These are phyloP conservation scores for Melipona bicolor DNA, from an alignment of 2,888 invertebrate genomes.

Conservation along the genomic window DNA sequence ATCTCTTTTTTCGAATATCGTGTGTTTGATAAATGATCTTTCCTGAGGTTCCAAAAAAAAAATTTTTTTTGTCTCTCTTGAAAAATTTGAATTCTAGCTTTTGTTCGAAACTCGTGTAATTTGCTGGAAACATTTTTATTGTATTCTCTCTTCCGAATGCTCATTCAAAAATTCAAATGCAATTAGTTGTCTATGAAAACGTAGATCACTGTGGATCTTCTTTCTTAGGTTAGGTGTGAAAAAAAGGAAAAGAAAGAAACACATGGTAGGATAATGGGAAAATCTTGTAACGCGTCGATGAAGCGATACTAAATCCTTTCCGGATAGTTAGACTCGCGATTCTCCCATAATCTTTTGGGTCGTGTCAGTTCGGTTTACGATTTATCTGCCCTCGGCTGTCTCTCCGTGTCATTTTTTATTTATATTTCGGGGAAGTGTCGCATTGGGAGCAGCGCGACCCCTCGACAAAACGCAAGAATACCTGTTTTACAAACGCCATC, in stretches of 20 bases:
- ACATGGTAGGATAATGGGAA: slow-evolving; percentile 58
- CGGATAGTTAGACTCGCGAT: slow-evolving; percentile 70
- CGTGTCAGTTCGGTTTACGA: slow-evolving; percentile 66
- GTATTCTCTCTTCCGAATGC: not conserved
- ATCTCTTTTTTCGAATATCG: not conserved
- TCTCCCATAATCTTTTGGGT: slow-evolving; percentile 39
- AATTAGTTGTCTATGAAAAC: not conserved
- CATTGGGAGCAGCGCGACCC: slow-evolving; percentile 59
- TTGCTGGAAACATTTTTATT: no score
- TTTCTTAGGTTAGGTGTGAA: no score
- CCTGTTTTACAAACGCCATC: slow-evolving; percentile 72
- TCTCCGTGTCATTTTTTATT: slow-evolving; percentile 66
- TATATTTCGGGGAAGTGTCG: slow-evolving; percentile 53
- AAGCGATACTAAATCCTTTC: slow-evolving; percentile 71
- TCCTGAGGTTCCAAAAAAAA: no score
- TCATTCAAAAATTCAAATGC: not conserved
- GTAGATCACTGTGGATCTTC: not conserved
- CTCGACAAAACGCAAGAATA: slow-evolving; percentile 65
- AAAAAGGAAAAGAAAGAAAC: not conserved
- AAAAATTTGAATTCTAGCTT: no score
- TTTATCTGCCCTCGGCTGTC: slow-evolving; percentile 69
- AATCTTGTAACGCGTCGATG: slow-evolving; percentile 62
- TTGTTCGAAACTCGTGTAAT: no score
- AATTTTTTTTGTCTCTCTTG: no score
- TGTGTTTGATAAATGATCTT: not conserved